Percentiles rank a stretch among this genome's conserved stretches.
phyloP scores from a whole-genome alignment of 2,113 vertebrate species.

The Dolichotis patagonum region DNA sequence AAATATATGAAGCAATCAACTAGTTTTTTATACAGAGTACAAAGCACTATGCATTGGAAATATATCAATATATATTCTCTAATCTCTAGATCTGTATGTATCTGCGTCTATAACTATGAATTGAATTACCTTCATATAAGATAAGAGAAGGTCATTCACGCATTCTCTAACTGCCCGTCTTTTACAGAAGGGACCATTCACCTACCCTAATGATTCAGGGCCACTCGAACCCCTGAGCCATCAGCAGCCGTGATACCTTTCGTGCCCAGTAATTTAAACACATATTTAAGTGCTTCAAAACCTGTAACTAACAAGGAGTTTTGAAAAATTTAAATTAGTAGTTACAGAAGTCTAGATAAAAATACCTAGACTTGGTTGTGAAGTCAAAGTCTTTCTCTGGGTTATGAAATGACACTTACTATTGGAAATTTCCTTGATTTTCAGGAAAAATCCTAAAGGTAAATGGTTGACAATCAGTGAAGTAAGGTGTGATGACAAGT shows the following conservation, averaged over 20 bases:
- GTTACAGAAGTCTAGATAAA: neutral
- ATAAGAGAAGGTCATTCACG: neutral
- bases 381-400: neutral
- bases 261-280: neutral
- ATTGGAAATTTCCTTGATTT: neutral
- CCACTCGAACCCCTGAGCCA: neutral
- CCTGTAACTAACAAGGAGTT: neutral
- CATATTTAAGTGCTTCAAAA: neutral
- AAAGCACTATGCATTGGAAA: slow-evolving; percentile 28
- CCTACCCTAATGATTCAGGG: neutral
- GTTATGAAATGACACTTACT: neutral
- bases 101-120: neutral
- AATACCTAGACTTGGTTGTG: neutral
- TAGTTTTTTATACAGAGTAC: neutral
- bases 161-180: rapidly evolving
- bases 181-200: neutral
- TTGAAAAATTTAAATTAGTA: slow-evolving; percentile 14
- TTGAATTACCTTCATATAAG: neutral
- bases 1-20: slow-evolving; percentile 41
- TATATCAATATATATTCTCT: neutral
- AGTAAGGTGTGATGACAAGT: neutral
- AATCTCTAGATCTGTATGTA: neutral
- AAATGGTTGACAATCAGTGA: neutral
- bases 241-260: neutral
- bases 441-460: neutral